phyloP scores from a whole-genome alignment of 2,797 vertebrate genomes.

The Pampus argenteus region DNA sequence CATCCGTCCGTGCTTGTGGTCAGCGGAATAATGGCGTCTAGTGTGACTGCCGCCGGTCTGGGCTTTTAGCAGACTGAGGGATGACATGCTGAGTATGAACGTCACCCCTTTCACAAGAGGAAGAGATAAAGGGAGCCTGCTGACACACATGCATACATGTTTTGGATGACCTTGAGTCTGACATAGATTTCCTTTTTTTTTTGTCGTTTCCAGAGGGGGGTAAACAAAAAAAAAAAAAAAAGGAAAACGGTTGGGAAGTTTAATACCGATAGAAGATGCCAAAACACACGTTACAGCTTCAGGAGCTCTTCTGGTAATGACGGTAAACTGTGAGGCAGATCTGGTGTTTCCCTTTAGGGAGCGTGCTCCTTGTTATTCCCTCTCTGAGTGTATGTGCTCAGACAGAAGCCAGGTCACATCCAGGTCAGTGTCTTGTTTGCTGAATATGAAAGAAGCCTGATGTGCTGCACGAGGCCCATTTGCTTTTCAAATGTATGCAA shows the following conservation, averaged over 20 bases:
- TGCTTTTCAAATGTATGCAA: constrained; percentile 73
- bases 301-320: background rate
- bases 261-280: constrained; percentile 40
- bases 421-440: constrained; percentile 59
- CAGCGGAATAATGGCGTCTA: constrained; percentile 36
- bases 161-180: constrained; percentile 60
- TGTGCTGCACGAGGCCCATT: constrained; percentile 47
- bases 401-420: constrained; percentile 54
- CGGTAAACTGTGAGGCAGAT: background rate
- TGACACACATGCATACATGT: constrained; percentile 2
- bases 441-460: constrained; percentile 37
- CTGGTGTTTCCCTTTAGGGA: constrained; percentile 34
- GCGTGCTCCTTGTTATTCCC: constrained; percentile 41
- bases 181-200: constrained; percentile 53
- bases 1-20: constrained; percentile 22
- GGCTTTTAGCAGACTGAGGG: constrained; percentile 17
- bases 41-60: constrained; percentile 1
- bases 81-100: constrained; percentile 28
- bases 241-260: constrained; percentile 37
- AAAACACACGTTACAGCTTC: constrained; percentile 36
- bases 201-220: constrained; percentile 40
- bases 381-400: constrained; percentile 4
- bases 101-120: constrained; percentile 41
- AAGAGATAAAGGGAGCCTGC: constrained; percentile 40
- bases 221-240: constrained; percentile 42